Evolutionary conservation across 2,113 vertebrate species (phyloP).

Genomic region (Stictonetta naevosa): DNA sequence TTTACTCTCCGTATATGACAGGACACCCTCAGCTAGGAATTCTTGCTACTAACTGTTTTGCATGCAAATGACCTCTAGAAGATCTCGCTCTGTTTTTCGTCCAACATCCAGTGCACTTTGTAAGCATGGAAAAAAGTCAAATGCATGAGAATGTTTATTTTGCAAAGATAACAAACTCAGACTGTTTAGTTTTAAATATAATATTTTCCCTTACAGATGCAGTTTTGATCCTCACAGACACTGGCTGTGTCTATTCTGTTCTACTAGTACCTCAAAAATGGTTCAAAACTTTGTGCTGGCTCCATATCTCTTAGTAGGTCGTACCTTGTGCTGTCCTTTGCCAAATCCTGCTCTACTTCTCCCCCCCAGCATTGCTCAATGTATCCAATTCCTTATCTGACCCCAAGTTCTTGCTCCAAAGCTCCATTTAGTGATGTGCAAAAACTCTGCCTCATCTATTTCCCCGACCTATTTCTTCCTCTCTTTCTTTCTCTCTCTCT

Average conservation of each 20-base stretch:
- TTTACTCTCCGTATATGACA: background rate
- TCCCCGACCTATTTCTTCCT: background rate
- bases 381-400: background rate
- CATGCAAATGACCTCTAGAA: fast-evolving
- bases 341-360: background rate
- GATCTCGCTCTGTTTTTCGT: background rate
- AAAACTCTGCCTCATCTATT: background rate
- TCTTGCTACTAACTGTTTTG: background rate
- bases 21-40: background rate
- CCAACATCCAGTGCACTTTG: background rate
- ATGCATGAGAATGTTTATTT: conserved; percentile 2
- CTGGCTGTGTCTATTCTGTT: background rate
- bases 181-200: background rate
- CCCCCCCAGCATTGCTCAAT: background rate
- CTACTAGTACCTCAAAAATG: background rate
- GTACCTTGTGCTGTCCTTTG: background rate
- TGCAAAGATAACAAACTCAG: background rate
- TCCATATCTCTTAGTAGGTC: background rate
- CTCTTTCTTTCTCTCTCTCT: background rate
- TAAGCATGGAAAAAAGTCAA: background rate
- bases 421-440: background rate
- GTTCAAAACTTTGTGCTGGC: background rate
- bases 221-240: background rate
- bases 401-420: background rate
- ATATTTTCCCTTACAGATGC: background rate